Percentiles rank a stretch among this genome's conserved stretches.
phyloP scores from a whole-genome alignment of 2,888 invertebrate genomes.

The Anaspis maculata region DNA sequence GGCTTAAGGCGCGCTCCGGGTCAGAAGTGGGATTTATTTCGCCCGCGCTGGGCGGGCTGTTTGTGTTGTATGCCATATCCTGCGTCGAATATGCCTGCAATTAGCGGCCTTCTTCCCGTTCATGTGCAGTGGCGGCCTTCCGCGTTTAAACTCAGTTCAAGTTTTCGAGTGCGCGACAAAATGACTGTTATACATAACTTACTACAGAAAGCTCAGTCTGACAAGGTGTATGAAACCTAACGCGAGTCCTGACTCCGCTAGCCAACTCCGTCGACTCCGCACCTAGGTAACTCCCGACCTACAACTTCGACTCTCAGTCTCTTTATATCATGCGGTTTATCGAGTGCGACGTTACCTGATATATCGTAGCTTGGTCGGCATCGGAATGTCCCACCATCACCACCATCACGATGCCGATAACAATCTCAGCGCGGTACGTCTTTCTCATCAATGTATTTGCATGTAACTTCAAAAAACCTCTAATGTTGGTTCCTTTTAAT shows the following conservation, averaged over 20 bases:
- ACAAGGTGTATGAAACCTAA: conserved; percentile 16
- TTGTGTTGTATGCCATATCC: too few species aligned
- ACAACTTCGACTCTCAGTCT: too few species aligned
- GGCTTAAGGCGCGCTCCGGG: too few species aligned
- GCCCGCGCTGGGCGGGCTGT: too few species aligned
- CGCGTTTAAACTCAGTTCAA: conserved; percentile 14
- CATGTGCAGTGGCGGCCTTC: too few species aligned
- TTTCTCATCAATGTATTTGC: not conserved
- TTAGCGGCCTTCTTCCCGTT: too few species aligned
- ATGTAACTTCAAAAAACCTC: not conserved
- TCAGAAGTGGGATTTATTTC: too few species aligned
- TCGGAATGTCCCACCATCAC: conserved; percentile 14
- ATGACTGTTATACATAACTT: conserved; percentile 15
- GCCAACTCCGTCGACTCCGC: conserved; percentile 8
- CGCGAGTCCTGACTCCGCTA: conserved; percentile 11
- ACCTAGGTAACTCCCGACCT: too few species aligned
- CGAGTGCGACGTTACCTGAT: conserved; percentile 14
- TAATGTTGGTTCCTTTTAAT: too few species aligned
- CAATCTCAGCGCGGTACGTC: conserved; percentile 15
- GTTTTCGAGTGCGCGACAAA: conserved; percentile 18
- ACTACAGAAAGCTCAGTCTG: conserved; percentile 16
- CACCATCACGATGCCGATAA: conserved; percentile 12
- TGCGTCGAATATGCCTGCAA: too few species aligned
- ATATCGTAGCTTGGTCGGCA: too few species aligned
- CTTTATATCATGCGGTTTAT: conserved; percentile 13